Conservation (phyloP, 1,140 invertebrate species). For the Eriocheir sinensis region DNA sequence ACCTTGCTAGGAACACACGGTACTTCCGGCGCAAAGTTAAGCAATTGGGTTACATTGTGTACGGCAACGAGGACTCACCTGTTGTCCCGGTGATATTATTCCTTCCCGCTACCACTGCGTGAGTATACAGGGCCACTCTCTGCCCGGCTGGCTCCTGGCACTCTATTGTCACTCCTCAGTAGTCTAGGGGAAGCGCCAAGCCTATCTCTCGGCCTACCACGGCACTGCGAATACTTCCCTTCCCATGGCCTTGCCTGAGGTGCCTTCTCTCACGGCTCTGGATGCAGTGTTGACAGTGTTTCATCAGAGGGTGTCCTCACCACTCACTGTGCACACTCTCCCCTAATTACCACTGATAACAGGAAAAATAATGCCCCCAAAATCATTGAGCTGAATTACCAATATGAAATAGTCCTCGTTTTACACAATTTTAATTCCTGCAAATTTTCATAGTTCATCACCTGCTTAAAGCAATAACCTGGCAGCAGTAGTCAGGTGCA, state of each 20-base stretch:
- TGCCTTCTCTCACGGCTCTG: background rate
- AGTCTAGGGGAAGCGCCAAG: conserved; percentile 71
- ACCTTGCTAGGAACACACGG: conserved; percentile 84
- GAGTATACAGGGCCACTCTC: conserved; percentile 81
- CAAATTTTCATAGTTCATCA: too few relatives aligned
- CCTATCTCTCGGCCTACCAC: too few relatives aligned
- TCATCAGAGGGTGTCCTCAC: too few relatives aligned
- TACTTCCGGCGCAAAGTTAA: conserved; percentile 85
- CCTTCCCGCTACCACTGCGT: conserved; percentile 86
- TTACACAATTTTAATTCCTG: too few relatives aligned
- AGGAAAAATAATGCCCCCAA: too few relatives aligned
- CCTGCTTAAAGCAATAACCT: too few relatives aligned
- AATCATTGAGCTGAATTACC: too few relatives aligned
- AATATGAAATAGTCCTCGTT: too few relatives aligned
- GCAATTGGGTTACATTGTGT: conserved; percentile 86
- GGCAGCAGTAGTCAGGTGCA: too few relatives aligned
- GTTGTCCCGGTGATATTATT: conserved; percentile 86
- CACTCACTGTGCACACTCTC: too few relatives aligned
- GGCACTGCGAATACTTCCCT: conserved; percentile 50
- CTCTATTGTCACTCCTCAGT: conserved; percentile 54
- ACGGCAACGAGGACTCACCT: conserved; percentile 85
- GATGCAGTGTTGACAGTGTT: too few relatives aligned
- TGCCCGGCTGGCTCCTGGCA: conserved; percentile 49
- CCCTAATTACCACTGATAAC: too few relatives aligned
- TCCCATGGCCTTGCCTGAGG: background rate